Percentiles rank a stretch among this genome's conserved stretches.
Conservation (phyloP, 2,797 vertebrate genomes). For the Threskiornis aethiopicus region DNA sequence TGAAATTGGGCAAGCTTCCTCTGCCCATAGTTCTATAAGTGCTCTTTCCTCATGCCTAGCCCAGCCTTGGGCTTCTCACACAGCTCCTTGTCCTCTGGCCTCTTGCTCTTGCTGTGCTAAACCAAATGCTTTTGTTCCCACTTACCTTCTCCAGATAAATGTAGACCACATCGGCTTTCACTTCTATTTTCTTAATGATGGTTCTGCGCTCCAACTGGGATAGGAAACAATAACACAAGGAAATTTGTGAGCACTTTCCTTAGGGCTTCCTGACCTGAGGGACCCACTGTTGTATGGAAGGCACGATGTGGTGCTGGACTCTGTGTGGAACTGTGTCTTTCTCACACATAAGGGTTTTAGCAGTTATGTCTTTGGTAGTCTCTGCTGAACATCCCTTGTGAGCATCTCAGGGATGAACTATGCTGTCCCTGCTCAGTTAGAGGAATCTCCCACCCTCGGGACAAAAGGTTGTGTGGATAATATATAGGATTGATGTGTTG, state of each 20-base stretch:
- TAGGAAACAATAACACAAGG: neutral
- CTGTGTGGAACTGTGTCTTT: neutral
- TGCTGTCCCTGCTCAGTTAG: neutral
- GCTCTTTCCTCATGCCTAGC: neutral
- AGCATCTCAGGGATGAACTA: neutral
- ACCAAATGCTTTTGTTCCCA: neutral
- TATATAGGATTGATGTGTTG: rapidly evolving
- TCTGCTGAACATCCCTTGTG: neutral
- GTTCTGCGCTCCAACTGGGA: slow-evolving; percentile 34
- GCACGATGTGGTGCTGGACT: neutral
- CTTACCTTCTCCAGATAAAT: slow-evolving; percentile 63
- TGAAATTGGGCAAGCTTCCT: neutral
- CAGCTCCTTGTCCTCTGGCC: neutral
- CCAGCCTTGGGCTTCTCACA: neutral
- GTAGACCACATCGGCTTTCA: slow-evolving; percentile 32
- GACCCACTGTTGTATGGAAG: neutral
- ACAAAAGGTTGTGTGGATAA: neutral
- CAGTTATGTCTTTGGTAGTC: neutral
- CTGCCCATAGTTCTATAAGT: neutral
- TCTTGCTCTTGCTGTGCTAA: neutral
- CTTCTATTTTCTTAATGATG: slow-evolving; percentile 52
- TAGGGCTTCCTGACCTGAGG: neutral
- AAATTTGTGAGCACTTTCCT: neutral
- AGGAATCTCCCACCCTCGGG: neutral
- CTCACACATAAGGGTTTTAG: neutral